Conservation (phyloP, 2,797 vertebrate genomes). For the Thamnophis elegans region DNA sequence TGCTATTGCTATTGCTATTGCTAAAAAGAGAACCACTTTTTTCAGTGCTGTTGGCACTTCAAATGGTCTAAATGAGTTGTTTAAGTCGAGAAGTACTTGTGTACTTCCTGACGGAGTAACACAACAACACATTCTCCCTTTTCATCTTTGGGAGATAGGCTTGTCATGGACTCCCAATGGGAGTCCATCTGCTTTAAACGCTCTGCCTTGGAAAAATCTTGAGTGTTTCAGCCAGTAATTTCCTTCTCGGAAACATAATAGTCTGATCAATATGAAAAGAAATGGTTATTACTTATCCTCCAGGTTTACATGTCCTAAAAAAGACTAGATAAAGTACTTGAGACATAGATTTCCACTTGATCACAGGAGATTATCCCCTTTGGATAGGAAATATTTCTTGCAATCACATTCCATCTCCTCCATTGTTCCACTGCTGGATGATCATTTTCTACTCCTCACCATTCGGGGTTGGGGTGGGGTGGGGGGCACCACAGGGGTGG, state of each 20-base stretch:
- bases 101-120: neutral
- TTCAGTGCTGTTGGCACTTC: neutral
- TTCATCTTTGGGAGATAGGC: neutral
- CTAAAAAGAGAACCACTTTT: too few relatives aligned
- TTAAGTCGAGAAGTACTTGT: neutral
- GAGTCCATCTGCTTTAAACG: slow-evolving; percentile 24
- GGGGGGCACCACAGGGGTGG: too few relatives aligned
- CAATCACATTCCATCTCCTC: slow-evolving; percentile 16
- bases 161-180: neutral
- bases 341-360: slow-evolving; percentile 54
- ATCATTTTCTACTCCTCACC: too few relatives aligned
- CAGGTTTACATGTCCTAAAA: slow-evolving; percentile 60
- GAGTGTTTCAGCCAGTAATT: slow-evolving; percentile 44
- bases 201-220: slow-evolving; percentile 26
- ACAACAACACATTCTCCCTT: neutral
- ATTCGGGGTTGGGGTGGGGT: too few relatives aligned
- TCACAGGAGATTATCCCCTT: slow-evolving; percentile 56
- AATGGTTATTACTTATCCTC: slow-evolving; percentile 59
- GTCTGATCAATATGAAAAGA: slow-evolving; percentile 69
- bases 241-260: slow-evolving; percentile 57
- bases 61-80: neutral
- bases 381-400: slow-evolving; percentile 46
- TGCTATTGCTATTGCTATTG: too few relatives aligned
- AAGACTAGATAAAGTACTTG: slow-evolving; percentile 56
- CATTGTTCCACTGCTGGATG: slow-evolving; percentile 19